phyloP scores from a whole-genome alignment of 2,888 invertebrate species.

The Eupeodes latifasciatus region DNA sequence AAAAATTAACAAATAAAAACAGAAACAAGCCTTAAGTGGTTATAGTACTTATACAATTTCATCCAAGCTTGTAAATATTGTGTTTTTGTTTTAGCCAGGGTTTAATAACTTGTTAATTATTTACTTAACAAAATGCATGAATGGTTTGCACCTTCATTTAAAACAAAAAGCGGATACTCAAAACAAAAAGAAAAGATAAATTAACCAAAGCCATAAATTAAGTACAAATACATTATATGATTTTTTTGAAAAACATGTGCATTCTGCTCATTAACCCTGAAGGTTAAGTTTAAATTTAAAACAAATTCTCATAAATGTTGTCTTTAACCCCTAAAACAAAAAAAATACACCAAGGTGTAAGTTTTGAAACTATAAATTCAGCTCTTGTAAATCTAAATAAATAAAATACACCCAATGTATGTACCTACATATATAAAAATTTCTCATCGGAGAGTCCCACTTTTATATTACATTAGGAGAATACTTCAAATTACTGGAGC shows the following conservation, averaged over 20 bases:
- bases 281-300: constrained; percentile 13
- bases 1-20: neutral
- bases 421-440: neutral
- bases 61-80: neutral
- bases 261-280: constrained; percentile 55
- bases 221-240: neutral
- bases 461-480: neutral
- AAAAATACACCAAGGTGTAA: constrained; percentile 5
- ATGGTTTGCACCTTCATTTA: neutral
- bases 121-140: constrained; percentile 27
- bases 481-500: constrained; percentile 46
- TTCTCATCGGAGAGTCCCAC: constrained; percentile 41
- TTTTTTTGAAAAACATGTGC: neutral
- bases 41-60: neutral
- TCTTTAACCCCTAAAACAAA: neutral
- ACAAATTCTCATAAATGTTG: constrained; percentile 18
- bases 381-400: neutral
- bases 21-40: neutral
- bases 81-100: neutral
- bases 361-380: neutral
- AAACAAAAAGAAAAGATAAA: neutral
- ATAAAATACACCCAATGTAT: neutral
- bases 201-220: neutral
- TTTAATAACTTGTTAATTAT: constrained; percentile 20
- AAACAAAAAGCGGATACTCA: neutral